These are phyloP conservation scores for Pseudomyrmex dendroicus DNA, from an alignment of 1,140 invertebrate genomes.

Conservation along the genomic window DNA sequence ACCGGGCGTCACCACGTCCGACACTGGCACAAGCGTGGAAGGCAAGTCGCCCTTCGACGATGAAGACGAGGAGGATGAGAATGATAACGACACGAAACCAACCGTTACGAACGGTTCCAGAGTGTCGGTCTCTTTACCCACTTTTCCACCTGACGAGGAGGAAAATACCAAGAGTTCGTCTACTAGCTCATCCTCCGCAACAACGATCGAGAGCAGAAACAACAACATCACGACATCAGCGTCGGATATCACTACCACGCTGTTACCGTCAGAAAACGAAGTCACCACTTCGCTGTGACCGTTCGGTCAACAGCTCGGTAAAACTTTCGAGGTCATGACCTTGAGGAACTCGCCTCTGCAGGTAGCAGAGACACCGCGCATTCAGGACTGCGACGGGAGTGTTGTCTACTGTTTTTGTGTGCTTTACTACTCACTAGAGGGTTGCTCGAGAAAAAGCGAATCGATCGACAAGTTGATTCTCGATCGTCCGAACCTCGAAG, in stretches of 20 bases:
- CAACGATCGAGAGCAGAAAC: neutral
- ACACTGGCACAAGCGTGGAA: constrained; percentile 77
- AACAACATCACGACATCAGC: neutral
- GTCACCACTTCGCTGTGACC: constrained; percentile 55
- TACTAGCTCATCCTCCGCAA: constrained; percentile 53
- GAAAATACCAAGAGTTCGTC: constrained; percentile 73
- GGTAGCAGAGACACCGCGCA: constrained; percentile 70
- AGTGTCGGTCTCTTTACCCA: constrained; percentile 84
- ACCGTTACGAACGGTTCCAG: constrained; percentile 59
- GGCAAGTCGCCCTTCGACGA: constrained; percentile 79
- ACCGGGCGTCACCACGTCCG: constrained; percentile 64
- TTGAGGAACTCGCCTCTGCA: constrained; percentile 32
- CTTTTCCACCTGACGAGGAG: constrained; percentile 85
- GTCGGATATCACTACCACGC: neutral
- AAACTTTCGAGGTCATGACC: constrained; percentile 64
- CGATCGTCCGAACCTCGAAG: constrained; percentile 24
- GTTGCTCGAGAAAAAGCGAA: constrained; percentile 35
- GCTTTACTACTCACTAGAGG: constrained; percentile 41
- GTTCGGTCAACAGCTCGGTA: constrained; percentile 52
- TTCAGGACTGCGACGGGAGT: constrained; percentile 75
- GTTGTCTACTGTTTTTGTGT: constrained; percentile 24
- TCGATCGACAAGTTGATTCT: constrained; percentile 17
- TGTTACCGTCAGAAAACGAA: constrained; percentile 24
- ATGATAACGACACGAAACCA: constrained; percentile 49
- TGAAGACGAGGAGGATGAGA: constrained; percentile 70